Evolutionary conservation across 92 coral and sea anemone species (phyloP).

Genomic region (Parazoanthus darwini): DNA sequence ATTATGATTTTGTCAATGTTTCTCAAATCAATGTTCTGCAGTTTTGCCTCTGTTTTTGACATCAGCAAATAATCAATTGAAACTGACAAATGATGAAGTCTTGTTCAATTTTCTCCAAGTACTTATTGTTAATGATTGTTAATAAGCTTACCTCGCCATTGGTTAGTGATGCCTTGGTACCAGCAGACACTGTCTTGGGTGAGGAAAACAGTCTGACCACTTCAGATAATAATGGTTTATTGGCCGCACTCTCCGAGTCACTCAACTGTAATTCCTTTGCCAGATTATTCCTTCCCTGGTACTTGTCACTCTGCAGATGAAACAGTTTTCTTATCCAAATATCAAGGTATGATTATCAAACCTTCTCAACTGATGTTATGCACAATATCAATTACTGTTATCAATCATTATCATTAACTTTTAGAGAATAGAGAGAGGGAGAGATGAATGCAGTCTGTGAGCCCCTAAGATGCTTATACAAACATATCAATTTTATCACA

Average conservation of each 20-base stretch:
- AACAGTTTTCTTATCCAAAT: too few species aligned
- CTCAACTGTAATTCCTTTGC: conserved; percentile 72
- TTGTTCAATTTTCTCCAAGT: neutral
- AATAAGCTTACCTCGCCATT: conserved; percentile 49
- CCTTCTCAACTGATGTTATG: too few species aligned
- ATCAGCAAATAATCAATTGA: too few species aligned
- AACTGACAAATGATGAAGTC: too few species aligned
- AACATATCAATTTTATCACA: too few species aligned
- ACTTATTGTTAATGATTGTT: neutral
- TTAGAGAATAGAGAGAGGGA: too few species aligned
- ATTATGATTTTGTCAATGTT: too few species aligned
- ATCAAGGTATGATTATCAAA: neutral
- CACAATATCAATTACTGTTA: too few species aligned
- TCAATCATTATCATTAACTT: neutral
- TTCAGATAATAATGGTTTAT: conserved; percentile 81
- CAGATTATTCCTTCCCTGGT: conserved; percentile 85
- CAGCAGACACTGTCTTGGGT: conserved; percentile 30
- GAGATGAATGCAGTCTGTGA: too few species aligned
- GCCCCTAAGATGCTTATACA: too few species aligned
- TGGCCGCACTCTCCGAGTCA: conserved; percentile 55
- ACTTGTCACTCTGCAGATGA: conserved; percentile 79
- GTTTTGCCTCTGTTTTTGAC: too few species aligned
- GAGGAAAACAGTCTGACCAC: conserved; percentile 62
- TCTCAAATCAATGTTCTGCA: too few species aligned
- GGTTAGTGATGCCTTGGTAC: conserved; percentile 25